Conservation (phyloP, 2,113 vertebrate genomes). For the Coptodon rendalli region DNA sequence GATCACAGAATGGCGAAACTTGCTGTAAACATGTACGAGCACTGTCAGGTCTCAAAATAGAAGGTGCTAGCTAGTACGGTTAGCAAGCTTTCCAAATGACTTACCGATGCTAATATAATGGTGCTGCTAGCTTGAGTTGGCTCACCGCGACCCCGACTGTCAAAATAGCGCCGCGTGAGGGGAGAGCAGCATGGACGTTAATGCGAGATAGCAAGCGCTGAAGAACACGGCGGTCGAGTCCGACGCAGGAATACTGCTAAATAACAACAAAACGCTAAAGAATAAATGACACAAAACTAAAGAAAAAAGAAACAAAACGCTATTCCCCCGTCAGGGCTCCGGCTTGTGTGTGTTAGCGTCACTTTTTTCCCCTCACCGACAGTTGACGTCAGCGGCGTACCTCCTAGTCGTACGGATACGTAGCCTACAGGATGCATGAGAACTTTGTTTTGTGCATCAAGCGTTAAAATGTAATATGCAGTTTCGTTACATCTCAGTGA, state of each 20-base stretch:
- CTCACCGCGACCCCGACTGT: slow-evolving; percentile 65
- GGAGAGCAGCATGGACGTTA: slow-evolving; percentile 31
- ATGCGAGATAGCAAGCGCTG: neutral
- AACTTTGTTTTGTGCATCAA: neutral
- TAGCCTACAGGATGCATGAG: neutral
- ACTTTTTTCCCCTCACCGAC: slow-evolving; percentile 38
- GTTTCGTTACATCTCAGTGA: neutral
- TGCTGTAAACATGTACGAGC: neutral
- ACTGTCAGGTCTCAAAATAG: slow-evolving; percentile 16
- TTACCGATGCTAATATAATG: slow-evolving; percentile 61
- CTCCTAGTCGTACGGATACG: slow-evolving; percentile 7
- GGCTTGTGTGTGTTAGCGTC: slow-evolving; percentile 53
- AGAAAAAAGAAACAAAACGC: slow-evolving; percentile 64
- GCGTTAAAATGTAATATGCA: too few relatives aligned
- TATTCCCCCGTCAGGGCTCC: slow-evolving; percentile 49
- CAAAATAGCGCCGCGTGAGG: slow-evolving; percentile 70
- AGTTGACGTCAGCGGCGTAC: slow-evolving; percentile 56
- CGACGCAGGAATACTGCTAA: neutral
- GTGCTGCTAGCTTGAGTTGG: slow-evolving; percentile 52
- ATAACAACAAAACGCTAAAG: slow-evolving; percentile 29
- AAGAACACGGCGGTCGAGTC: neutral
- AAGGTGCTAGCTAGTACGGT: slow-evolving; percentile 1
- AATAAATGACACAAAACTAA: slow-evolving; percentile 57
- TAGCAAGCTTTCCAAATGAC: slow-evolving; percentile 50
- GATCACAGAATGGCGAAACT: neutral